phyloP scores from a whole-genome alignment of 2,113 vertebrate genomes.

The Cyprinus carpio region DNA sequence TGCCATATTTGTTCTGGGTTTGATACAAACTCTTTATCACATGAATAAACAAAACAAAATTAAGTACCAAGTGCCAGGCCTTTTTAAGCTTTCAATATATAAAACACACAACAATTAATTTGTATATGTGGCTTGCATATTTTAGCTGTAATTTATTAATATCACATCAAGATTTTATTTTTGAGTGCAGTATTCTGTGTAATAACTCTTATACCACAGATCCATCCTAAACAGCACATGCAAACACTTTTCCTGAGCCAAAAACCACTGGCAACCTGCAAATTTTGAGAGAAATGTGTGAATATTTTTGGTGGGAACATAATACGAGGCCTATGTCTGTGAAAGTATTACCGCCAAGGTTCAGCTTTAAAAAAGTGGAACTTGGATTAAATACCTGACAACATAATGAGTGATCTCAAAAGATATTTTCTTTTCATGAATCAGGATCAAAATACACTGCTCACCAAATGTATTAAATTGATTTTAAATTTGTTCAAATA shows the following conservation, averaged over 20 bases:
- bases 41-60: not conserved
- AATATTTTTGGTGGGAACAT: slow-evolving; percentile 36
- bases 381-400: not conserved
- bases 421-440: not conserved
- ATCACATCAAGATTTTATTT: not conserved
- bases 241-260: slow-evolving; percentile 6
- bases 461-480: not conserved
- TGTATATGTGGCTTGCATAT: not conserved
- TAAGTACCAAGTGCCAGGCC: not conserved
- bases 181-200: not conserved
- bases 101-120: not conserved
- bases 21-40: not conserved
- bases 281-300: slow-evolving; percentile 37
- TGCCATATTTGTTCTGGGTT: not conserved
- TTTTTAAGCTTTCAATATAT: not conserved
- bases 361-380: not conserved
- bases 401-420: not conserved
- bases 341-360: slow-evolving; percentile 36
- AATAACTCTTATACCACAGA: not conserved
- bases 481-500: not conserved
- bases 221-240: slow-evolving; percentile 29
- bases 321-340: slow-evolving; percentile 13
- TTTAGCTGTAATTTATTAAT: not conserved
- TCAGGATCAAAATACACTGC: not conserved
- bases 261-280: slow-evolving; percentile 44